phyloP scores from a whole-genome alignment of 2,113 vertebrate genomes.

The Todiramphus saurophagus region DNA sequence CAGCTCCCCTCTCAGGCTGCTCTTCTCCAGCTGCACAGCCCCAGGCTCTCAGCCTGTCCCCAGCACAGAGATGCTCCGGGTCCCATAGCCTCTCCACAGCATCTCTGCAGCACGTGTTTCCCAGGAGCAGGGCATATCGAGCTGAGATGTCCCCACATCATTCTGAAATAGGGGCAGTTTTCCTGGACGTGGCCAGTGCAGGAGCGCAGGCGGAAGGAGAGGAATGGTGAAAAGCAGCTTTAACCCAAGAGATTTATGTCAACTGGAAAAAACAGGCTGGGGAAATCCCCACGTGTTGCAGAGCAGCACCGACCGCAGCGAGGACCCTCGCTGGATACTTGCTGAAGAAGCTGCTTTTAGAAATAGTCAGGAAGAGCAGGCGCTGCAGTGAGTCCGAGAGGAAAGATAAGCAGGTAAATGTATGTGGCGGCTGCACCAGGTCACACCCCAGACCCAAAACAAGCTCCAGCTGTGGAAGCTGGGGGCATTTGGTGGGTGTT shows the following conservation, averaged over 20 bases:
- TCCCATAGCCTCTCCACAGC: too few relatives aligned
- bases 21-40: too few relatives aligned
- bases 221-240: neutral
- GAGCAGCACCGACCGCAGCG: too few relatives aligned
- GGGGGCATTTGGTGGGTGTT: neutral
- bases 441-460: neutral
- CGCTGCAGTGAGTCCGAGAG: accelerated
- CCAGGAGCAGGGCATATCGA: neutral
- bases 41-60: too few relatives aligned
- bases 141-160: neutral
- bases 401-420: accelerated
- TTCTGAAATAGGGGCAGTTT: neutral
- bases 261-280: too few relatives aligned
- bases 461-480: neutral
- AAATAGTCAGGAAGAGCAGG: neutral
- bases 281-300: too few relatives aligned
- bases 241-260: neutral
- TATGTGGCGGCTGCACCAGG: accelerated
- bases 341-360: neutral
- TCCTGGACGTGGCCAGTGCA: accelerated
- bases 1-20: too few relatives aligned
- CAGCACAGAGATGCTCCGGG: too few relatives aligned
- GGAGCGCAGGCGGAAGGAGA: neutral
- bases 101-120: too few relatives aligned
- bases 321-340: neutral